A percentile compares a stretch with the other conserved stretches of the same genome.
phyloP scores from a whole-genome alignment of 2,113 vertebrate species.

The Dicaeum eximium region DNA sequence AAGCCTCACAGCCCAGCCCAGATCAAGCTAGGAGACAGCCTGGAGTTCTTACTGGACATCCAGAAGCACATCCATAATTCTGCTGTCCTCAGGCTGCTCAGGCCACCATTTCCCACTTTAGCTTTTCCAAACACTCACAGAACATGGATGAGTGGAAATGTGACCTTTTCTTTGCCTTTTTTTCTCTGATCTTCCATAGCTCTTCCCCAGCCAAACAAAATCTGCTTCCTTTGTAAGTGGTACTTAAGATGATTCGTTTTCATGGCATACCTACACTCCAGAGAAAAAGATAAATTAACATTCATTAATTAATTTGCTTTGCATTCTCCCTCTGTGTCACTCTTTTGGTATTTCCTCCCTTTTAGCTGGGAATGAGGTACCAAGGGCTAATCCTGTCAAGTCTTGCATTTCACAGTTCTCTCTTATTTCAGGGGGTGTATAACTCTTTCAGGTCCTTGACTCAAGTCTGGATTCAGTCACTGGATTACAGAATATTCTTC shows the following conservation, averaged over 20 bases:
- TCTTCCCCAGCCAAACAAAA: background rate
- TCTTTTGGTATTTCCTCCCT: background rate
- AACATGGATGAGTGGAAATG: background rate
- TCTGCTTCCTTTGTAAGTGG: background rate
- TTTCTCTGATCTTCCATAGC: background rate
- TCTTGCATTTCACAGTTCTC: background rate
- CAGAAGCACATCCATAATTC: accelerated
- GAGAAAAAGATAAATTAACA: background rate
- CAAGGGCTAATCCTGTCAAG: background rate
- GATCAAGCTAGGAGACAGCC: background rate
- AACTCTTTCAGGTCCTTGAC: background rate
- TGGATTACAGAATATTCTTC: background rate
- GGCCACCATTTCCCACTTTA: background rate
- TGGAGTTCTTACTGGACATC: background rate
- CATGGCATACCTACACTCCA: accelerated
- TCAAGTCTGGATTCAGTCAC: background rate
- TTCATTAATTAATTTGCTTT: background rate
- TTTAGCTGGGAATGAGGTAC: background rate
- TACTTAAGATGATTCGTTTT: background rate
- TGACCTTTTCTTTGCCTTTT: background rate
- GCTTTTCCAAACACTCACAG: background rate
- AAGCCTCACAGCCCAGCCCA: background rate
- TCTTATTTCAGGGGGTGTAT: background rate
- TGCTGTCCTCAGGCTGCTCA: background rate
- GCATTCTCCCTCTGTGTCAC: background rate